Evolutionary conservation across 1,140 invertebrate genomes (phyloP).

Genomic region (Bombus impatiens): DNA sequence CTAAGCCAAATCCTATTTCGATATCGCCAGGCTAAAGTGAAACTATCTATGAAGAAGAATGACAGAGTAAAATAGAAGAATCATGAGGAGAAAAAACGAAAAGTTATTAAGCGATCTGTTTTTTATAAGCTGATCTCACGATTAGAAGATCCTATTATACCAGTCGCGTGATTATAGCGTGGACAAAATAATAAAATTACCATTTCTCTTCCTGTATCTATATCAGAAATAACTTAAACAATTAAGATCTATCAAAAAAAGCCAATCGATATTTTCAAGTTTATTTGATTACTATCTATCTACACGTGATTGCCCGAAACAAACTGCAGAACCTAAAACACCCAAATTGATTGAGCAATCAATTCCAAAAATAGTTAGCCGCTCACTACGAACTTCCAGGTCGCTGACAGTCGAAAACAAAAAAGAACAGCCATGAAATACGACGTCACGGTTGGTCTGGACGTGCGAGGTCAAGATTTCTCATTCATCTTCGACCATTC

Average conservation of each 20-base stretch:
- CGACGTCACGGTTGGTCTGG: conserved; percentile 16
- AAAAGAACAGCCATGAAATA: not conserved
- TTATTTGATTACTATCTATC: not conserved
- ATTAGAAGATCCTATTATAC: not conserved
- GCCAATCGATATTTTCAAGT: not conserved
- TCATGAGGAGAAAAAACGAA: no score
- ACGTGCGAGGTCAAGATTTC: not conserved
- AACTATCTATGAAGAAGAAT: no score
- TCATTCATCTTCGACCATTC: conserved; percentile 12
- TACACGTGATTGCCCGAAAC: not conserved
- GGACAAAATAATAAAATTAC: not conserved
- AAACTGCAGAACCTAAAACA: no score
- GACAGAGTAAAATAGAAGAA: no score
- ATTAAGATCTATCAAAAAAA: not conserved
- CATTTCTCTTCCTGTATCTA: not conserved
- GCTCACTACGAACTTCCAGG: not conserved
- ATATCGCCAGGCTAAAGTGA: no score
- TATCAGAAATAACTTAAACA: not conserved
- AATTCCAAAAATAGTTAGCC: not conserved
- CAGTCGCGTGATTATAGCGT: not conserved
- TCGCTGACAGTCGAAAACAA: not conserved
- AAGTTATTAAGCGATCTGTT: no score
- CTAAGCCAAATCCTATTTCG: no score
- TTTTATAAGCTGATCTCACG: not conserved
- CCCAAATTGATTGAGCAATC: not conserved